These are phyloP conservation scores for Danio jaintianensis DNA, from an alignment of 2,797 vertebrate genomes.

Conservation along the genomic window DNA sequence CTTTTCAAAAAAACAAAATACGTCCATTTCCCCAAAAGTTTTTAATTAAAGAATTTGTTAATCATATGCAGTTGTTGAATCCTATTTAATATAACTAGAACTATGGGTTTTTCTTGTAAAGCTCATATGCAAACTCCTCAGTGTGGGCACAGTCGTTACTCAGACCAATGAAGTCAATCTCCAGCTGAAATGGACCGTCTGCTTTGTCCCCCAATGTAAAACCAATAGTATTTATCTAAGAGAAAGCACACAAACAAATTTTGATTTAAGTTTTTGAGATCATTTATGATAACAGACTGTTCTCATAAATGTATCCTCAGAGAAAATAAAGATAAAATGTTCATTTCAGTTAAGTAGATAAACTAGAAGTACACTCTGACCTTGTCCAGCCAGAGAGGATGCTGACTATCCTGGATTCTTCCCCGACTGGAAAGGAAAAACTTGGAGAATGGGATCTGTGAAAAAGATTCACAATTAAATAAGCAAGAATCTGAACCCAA, in stretches of 20 bases:
- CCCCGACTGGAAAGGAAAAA: slow-evolving; percentile 91
- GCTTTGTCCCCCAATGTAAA: slow-evolving; percentile 92
- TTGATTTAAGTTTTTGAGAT: not conserved
- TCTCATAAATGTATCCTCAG: not conserved
- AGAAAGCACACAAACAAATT: slow-evolving; percentile 35
- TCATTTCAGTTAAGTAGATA: not conserved
- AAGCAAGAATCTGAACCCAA: not conserved
- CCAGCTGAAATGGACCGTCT: slow-evolving; percentile 91
- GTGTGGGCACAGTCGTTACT: slow-evolving; percentile 85
- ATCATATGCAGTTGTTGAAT: not conserved
- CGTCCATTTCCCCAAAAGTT: not conserved
- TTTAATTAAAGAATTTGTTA: slow-evolving; percentile 2
- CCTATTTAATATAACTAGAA: slow-evolving; percentile 56
- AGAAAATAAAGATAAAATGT: not conserved
- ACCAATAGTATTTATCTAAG: slow-evolving; percentile 87
- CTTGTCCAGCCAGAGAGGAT: slow-evolving; percentile 87
- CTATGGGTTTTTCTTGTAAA: slow-evolving; percentile 82
- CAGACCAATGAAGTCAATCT: slow-evolving; percentile 92
- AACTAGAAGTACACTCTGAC: slow-evolving; percentile 67
- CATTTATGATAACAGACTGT: not conserved
- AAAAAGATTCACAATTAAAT: not conserved
- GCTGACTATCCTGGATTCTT: slow-evolving; percentile 89
- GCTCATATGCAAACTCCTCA: slow-evolving; percentile 93
- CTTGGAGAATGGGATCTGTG: slow-evolving; percentile 95
- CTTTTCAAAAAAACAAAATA: not conserved